Conservation (phyloP, 2,888 invertebrate genomes). For the Aproaerema taeniolella region DNA sequence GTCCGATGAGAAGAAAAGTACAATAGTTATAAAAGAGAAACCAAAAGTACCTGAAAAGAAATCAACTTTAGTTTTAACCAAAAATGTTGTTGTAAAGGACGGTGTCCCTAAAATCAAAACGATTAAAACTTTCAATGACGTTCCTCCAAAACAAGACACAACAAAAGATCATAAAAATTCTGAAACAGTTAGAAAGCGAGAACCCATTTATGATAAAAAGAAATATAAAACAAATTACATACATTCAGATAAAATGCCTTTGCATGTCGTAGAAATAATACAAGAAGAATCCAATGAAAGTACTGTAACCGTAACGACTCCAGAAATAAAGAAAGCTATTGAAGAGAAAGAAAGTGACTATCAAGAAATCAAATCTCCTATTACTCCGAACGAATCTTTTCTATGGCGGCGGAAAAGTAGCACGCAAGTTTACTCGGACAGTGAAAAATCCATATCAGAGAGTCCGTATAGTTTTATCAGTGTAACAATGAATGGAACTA, state of each 20-base stretch:
- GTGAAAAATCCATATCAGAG: conserved; percentile 50
- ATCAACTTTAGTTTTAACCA: conserved; percentile 69
- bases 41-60: conserved; percentile 80
- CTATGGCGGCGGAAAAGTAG: conserved; percentile 77
- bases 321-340: too few species aligned
- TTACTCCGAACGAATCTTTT: conserved; percentile 82
- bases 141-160: conserved; percentile 29
- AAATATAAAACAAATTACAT: conserved; percentile 69
- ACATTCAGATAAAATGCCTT: conserved; percentile 60
- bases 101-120: conserved; percentile 72
- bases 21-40: conserved; percentile 60
- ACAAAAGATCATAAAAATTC: conserved; percentile 20
- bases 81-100: conserved; percentile 71
- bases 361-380: conserved; percentile 48
- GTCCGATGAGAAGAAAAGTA: conserved; percentile 46
- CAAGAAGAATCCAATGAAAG: conserved; percentile 60
- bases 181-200: conserved; percentile 44
- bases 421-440: conserved; percentile 57
- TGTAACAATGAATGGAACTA: conserved; percentile 42
- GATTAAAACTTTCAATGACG: conserved; percentile 46
- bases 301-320: conserved; percentile 20
- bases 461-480: conserved; percentile 53
- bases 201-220: conserved; percentile 58
- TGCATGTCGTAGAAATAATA: conserved; percentile 65
- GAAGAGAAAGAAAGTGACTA: conserved; percentile 33